Conservation (phyloP, 2,888 invertebrate species). For the Dendrolimus houi region DNA sequence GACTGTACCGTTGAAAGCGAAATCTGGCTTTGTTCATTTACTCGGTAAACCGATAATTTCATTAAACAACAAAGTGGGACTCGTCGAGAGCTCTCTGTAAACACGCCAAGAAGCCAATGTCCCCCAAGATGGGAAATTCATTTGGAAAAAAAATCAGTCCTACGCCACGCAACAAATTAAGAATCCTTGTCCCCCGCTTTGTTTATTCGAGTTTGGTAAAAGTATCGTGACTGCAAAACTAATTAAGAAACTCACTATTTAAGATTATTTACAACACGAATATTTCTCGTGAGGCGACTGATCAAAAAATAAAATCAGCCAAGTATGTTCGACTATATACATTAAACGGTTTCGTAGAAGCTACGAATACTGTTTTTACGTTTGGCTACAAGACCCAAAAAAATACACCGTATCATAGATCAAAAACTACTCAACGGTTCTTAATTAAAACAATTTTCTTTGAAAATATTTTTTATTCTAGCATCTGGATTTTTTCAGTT, state of each 20-base stretch:
- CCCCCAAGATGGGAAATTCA: slow-evolving; percentile 71
- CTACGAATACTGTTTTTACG: too few relatives aligned
- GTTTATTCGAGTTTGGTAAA: slow-evolving; percentile 28
- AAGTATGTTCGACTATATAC: too few relatives aligned
- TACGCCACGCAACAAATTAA: slow-evolving; percentile 47
- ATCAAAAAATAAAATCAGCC: too few relatives aligned
- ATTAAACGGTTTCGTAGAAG: too few relatives aligned
- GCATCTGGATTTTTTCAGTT: too few relatives aligned
- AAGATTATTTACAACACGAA: slow-evolving; percentile 16
- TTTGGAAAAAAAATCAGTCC: slow-evolving; percentile 65
- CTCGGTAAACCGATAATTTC: slow-evolving; percentile 76
- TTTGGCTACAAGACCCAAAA: too few relatives aligned
- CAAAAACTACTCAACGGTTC: too few relatives aligned
- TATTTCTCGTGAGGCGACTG: too few relatives aligned
- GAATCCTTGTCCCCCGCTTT: slow-evolving; percentile 32
- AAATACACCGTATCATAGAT: too few relatives aligned
- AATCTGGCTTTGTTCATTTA: slow-evolving; percentile 76
- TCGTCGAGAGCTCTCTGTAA: slow-evolving; percentile 59
- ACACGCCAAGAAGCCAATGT: slow-evolving; percentile 74
- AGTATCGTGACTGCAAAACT: slow-evolving; percentile 21
- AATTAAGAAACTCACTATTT: slow-evolving; percentile 13
- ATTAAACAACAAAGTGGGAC: slow-evolving; percentile 76
- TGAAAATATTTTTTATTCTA: too few relatives aligned
- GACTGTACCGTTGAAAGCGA: slow-evolving; percentile 59
- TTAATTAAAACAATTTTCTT: too few relatives aligned